These are phyloP conservation scores for Hyposoter dolosus DNA, from an alignment of 2,888 invertebrate genomes.

Conservation along the genomic window DNA sequence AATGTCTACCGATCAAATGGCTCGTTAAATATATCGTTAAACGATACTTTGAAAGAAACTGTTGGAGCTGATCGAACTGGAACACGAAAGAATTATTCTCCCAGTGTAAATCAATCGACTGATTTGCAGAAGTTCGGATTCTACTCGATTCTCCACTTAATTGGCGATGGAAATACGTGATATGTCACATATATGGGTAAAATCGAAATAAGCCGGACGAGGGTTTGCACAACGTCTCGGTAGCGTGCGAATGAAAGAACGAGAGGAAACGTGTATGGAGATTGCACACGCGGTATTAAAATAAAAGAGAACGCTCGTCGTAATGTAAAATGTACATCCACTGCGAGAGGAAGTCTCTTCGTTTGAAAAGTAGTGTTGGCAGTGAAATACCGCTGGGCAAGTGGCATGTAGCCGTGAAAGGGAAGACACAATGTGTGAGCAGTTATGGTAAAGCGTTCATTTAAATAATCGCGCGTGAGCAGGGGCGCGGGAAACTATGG, in stretches of 20 bases:
- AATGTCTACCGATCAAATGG: neutral
- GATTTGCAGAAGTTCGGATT: conserved; percentile 7
- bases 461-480: conserved; percentile 76
- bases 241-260: conserved; percentile 67
- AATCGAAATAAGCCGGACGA: conserved; percentile 58
- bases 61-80: neutral
- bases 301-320: conserved; percentile 61
- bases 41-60: neutral
- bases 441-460: conserved; percentile 77
- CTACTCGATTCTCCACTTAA: conserved; percentile 27
- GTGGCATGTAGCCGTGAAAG: conserved; percentile 55
- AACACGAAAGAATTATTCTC: neutral
- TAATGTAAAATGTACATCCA: conserved; percentile 16
- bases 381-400: conserved; percentile 49
- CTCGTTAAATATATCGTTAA: neutral
- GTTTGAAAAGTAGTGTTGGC: conserved; percentile 65
- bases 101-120: neutral
- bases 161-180: conserved; percentile 41
- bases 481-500: conserved; percentile 38
- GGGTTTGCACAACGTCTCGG: conserved; percentile 61
- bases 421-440: conserved; percentile 72
- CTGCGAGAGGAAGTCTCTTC: conserved; percentile 49
- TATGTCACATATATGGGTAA: conserved; percentile 54
- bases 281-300: conserved; percentile 69
- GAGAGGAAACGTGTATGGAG: conserved; percentile 68